A percentile compares a stretch with the other conserved stretches of the same genome.
phyloP scores from a whole-genome alignment of 2,113 vertebrate genomes.

The Physeter macrocephalus region DNA sequence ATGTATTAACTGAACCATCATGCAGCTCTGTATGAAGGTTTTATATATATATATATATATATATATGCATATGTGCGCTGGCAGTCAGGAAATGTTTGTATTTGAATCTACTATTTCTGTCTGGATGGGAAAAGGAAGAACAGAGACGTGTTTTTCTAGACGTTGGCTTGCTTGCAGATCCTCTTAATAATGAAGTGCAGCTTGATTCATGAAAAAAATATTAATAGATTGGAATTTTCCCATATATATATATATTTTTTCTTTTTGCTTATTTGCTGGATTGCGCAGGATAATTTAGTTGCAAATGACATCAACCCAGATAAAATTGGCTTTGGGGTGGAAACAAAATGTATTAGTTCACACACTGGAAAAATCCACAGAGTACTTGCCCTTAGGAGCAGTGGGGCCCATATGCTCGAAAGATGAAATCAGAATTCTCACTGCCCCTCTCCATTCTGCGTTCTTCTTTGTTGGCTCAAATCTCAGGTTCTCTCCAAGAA shows the following conservation, averaged over 20 bases:
- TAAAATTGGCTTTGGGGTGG: background rate
- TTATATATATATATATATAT: background rate
- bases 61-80: background rate
- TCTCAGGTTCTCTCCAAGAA: background rate
- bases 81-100: background rate
- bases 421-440: background rate
- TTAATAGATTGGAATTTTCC: background rate
- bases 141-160: background rate
- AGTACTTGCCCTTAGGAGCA: background rate
- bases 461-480: background rate
- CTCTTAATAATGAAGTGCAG: background rate
- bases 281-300: background rate
- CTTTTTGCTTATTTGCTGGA: background rate
- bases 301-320: conserved; percentile 5
- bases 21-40: background rate
- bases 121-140: background rate
- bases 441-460: background rate
- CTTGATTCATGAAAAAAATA: background rate
- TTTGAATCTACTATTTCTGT: conserved; percentile 36
- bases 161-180: background rate
- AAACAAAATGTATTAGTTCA: background rate
- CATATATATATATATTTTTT: background rate
- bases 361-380: background rate
- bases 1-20: background rate
- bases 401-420: background rate